These are phyloP conservation scores for Eupithecia subfuscata DNA, from an alignment of 2,888 invertebrate species.

Conservation along the genomic window DNA sequence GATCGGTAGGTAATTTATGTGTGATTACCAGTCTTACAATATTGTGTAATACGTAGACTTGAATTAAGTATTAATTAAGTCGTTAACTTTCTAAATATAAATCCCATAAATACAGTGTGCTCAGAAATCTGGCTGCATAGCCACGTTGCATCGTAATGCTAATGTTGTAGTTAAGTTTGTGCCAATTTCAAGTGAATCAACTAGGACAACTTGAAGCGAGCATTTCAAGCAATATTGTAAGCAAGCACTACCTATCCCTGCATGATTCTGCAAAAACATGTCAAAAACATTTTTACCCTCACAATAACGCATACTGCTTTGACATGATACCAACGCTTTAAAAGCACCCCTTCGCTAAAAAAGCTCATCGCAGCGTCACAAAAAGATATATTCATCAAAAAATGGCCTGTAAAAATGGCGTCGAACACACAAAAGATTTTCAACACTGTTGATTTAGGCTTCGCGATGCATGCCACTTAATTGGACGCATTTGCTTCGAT, in stretches of 20 bases:
- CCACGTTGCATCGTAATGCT: not conserved
- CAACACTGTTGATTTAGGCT: slow-evolving; percentile 51
- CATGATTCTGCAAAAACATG: slow-evolving; percentile 11
- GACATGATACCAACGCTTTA: slow-evolving; percentile 24
- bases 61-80: not conserved
- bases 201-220: not conserved
- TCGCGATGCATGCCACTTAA: slow-evolving; percentile 59
- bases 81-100: not conserved
- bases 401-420: slow-evolving; percentile 26
- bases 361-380: slow-evolving; percentile 21
- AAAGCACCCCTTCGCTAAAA: slow-evolving; percentile 27
- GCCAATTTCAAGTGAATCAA: not conserved
- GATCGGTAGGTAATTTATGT: not conserved
- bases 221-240: slow-evolving; percentile 4
- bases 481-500: slow-evolving; percentile 72
- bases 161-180: not conserved
- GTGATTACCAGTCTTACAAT: not conserved
- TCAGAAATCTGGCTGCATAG: not conserved
- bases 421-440: slow-evolving; percentile 41
- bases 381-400: slow-evolving; percentile 31
- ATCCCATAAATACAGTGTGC: not conserved
- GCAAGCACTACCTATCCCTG: slow-evolving; percentile 8
- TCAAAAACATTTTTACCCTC: slow-evolving; percentile 18
- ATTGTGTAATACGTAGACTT: not conserved
- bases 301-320: slow-evolving; percentile 20